Base-by-base conservation (phyloP, 2,797 vertebrate genomes). In the Notamacropus eugenii region DNA sequence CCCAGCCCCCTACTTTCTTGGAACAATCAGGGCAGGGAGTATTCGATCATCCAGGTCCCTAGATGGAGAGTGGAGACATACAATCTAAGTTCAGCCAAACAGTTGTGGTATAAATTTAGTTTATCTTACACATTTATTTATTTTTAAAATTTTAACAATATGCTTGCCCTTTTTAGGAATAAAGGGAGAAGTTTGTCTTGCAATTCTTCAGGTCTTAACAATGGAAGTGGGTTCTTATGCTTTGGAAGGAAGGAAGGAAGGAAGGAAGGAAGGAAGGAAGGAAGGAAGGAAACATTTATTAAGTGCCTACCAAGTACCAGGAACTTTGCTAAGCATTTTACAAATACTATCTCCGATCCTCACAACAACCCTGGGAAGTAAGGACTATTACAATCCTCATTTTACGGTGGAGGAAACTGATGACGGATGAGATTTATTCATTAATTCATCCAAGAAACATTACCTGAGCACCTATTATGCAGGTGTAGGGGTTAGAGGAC, bases 111-210 rank as follows among this genome's bases (percentile, higher is more conserved):
- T 95, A 95, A 74, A 93, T 58, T 52, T 58, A 54, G 93, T 92
- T 94, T 52, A 14, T 92, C 90, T 91, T 95, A 52, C 90, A 82
- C 55, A 95, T 54, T 31, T 24, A 67, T 94, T 34, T 90, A 94
- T 94, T 93, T 67, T 67, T 22, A 40, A 82, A 82, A 82, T 96
- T 55, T 90, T 93, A 95, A 92, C 19, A 95, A 91, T n/a, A 54
- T 13, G 74, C 9, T 82, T 46, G 11, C n/a, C n/a, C n/a, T 82
- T 82, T 82, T 82, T 74, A 74, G 16, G 62, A 74, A 74, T 74
- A 19, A 6, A 82, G 40, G 40, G 19, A 82, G 46, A 82, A 82
- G 92, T 50, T 67, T n/a, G 24, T 46, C 40, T 95, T 87, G 40
- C 57, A 52, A 54, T 34, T 52, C 93, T 93, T 58, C 90, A 97